phyloP scores from a whole-genome alignment of 2,888 invertebrate species.

The Cantharis rufa region DNA sequence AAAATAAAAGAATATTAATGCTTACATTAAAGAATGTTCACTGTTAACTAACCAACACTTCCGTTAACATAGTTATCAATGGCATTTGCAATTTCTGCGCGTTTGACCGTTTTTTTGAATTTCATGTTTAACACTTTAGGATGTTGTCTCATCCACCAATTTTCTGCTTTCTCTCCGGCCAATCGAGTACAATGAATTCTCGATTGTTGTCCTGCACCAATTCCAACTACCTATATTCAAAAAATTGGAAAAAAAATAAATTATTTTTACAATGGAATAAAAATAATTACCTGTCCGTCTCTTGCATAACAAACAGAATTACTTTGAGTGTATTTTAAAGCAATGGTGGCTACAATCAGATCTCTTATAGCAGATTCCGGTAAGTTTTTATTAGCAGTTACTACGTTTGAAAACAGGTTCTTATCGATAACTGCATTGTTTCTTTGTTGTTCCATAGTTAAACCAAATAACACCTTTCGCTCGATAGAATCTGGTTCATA shows the following conservation, averaged over 20 bases:
- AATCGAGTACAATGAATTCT: conserved; percentile 97
- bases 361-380: conserved; percentile 82
- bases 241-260: not conserved
- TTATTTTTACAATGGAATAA: not conserved
- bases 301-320: conserved; percentile 97
- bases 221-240: conserved; percentile 68
- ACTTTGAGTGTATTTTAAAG: conserved; percentile 97
- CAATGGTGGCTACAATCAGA: conserved; percentile 92
- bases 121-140: conserved; percentile 81
- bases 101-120: conserved; percentile 83
- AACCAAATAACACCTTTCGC: conserved; percentile 80
- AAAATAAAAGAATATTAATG: conserved; percentile 11
- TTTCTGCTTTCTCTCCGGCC: conserved; percentile 95
- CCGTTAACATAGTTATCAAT: conserved; percentile 94
- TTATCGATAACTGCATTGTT: conserved; percentile 85
- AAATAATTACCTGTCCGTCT: conserved; percentile 74
- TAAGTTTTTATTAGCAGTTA: conserved; percentile 69
- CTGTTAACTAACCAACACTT: conserved; percentile 72
- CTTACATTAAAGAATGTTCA: not conserved
- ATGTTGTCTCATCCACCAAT: conserved; percentile 97
- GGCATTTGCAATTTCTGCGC: conserved; percentile 93
- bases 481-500: conserved; percentile 84
- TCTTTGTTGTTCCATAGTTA: conserved; percentile 83
- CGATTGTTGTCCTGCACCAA: conserved; percentile 99
- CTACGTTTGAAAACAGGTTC: conserved; percentile 79